Percentiles rank a stretch among this genome's conserved stretches.
Conservation (phyloP, 2,113 vertebrate genomes). For the Odontophorus gujanensis region DNA sequence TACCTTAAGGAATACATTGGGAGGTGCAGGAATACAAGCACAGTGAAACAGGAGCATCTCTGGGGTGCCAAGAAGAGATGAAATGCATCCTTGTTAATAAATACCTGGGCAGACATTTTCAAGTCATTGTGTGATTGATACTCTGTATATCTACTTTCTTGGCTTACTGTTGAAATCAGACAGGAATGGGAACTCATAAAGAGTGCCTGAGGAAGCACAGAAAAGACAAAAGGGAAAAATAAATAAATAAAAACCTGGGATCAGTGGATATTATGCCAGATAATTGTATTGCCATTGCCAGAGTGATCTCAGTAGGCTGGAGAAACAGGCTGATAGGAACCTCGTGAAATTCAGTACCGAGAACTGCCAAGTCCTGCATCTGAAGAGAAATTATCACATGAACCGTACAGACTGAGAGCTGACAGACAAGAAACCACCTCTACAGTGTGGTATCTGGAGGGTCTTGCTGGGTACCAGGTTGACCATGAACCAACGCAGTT, state of each 20-base stretch:
- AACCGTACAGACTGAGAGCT: background rate
- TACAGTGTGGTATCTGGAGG: background rate
- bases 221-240: background rate
- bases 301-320: background rate
- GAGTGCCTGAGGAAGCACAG: background rate
- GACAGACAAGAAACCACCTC: background rate
- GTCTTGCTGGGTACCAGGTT: background rate
- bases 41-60: background rate
- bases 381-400: background rate
- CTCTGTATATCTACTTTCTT: background rate
- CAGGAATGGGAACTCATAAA: background rate
- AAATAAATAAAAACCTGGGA: background rate
- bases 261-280: background rate
- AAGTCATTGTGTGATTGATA: background rate
- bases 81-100: background rate
- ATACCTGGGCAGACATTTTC: background rate
- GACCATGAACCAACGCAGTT: background rate
- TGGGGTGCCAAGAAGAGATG: background rate
- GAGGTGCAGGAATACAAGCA: background rate
- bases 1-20: background rate
- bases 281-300: background rate
- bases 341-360: background rate
- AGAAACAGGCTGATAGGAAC: background rate
- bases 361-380: background rate
- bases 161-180: background rate